phyloP scores from a whole-genome alignment of 2,113 vertebrate genomes.

The Tretioscincus oriximinensis region DNA sequence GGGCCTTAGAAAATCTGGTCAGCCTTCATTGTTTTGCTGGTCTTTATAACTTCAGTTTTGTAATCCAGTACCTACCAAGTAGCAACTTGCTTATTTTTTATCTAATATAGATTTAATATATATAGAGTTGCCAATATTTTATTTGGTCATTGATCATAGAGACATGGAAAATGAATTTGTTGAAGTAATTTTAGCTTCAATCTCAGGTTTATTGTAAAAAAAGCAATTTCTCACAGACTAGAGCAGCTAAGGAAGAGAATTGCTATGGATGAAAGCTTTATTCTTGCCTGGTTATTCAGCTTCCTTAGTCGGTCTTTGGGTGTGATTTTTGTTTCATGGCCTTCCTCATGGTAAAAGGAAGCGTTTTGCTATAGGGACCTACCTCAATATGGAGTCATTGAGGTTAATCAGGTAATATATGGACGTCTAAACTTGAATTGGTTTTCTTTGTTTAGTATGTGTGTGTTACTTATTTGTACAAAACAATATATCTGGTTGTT shows the following conservation, averaged over 20 bases:
- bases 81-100: background rate
- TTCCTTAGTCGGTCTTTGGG: background rate
- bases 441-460: background rate
- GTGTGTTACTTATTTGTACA: conserved; percentile 30
- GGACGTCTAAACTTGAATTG: background rate
- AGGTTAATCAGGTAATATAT: background rate
- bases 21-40: background rate
- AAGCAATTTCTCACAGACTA: background rate
- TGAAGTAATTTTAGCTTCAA: background rate
- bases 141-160: background rate
- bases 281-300: no score
- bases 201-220: background rate
- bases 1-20: no score
- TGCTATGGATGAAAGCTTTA: no score
- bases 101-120: background rate
- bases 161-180: background rate
- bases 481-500: conserved; percentile 2
- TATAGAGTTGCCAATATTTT: background rate
- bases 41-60: background rate
- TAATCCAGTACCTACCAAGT: background rate
- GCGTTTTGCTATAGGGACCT: conserved; percentile 32
- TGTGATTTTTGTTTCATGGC: conserved; percentile 2
- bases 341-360: conserved; percentile 2
- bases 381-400: conserved; percentile 29
- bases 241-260: no score